Percentiles rank a stretch among this genome's conserved stretches.
Conservation (phyloP, 2,888 invertebrate species). For the Chrysodeixis includens region DNA sequence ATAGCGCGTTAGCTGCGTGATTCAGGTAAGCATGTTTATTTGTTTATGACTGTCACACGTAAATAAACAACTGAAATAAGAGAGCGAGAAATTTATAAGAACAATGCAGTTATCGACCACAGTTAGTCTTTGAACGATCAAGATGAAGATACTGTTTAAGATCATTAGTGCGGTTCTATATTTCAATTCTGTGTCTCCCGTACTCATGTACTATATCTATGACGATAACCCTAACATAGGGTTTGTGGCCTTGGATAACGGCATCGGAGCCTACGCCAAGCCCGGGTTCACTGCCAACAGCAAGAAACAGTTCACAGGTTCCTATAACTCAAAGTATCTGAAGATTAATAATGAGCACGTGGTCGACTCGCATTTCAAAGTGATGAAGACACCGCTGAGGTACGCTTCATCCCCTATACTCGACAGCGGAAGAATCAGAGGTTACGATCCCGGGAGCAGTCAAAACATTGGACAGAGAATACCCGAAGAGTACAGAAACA, state of each 20-base stretch:
- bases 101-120: slow-evolving; percentile 39
- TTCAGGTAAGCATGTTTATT: slow-evolving; percentile 56
- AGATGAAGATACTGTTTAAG: slow-evolving; percentile 67
- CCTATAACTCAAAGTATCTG: slow-evolving; percentile 55
- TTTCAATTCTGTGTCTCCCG: slow-evolving; percentile 58
- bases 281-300: slow-evolving; percentile 44
- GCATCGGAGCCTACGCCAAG: slow-evolving; percentile 53
- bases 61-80: slow-evolving; percentile 61
- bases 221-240: slow-evolving; percentile 66
- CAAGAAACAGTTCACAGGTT: slow-evolving; percentile 63
- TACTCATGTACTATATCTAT: slow-evolving; percentile 65
- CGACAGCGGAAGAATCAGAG: slow-evolving; percentile 21
- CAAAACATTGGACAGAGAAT: slow-evolving; percentile 18
- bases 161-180: slow-evolving; percentile 60
- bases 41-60: slow-evolving; percentile 60
- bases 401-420: slow-evolving; percentile 10
- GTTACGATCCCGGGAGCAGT: slow-evolving; percentile 10
- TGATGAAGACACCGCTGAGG: slow-evolving; percentile 56
- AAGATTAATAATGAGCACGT: slow-evolving; percentile 63
- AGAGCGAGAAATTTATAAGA: slow-evolving; percentile 67
- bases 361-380: slow-evolving; percentile 70
- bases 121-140: slow-evolving; percentile 58
- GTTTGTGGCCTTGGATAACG: slow-evolving; percentile 62
- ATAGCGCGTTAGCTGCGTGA: slow-evolving; percentile 9
- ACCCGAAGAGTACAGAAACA: slow-evolving; percentile 36